Conservation (phyloP, 1,140 invertebrate genomes). For the Microplitis demolitor region DNA sequence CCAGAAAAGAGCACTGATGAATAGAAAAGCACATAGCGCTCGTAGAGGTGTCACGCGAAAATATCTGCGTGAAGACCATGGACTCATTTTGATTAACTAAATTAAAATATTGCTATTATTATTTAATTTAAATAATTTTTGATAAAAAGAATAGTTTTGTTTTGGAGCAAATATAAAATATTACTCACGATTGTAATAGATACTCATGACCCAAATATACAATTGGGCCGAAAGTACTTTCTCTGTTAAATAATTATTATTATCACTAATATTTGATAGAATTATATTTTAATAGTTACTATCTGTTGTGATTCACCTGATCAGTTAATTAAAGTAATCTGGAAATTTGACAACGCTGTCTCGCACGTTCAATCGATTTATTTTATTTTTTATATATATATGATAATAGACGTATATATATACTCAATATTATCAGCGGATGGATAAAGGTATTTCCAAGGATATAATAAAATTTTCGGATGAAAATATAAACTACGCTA, state of each 20-base stretch:
- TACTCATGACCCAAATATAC: conserved; percentile 2
- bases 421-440: no score
- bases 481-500: background rate
- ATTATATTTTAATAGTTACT: no score
- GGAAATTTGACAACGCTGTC: background rate
- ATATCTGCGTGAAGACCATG: conserved; percentile 43
- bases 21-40: conserved; percentile 40
- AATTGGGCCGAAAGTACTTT: no score
- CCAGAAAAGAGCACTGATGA: conserved; percentile 46
- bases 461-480: no score
- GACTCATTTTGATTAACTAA: conserved; percentile 46
- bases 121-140: conserved; percentile 1
- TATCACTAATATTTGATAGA: background rate
- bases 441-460: no score
- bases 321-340: background rate
- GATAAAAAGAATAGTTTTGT: background rate
- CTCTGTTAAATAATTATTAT: background rate
- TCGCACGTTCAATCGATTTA: background rate
- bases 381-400: no score
- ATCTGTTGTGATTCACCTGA: background rate
- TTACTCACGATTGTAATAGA: conserved; percentile 1
- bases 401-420: no score
- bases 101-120: background rate
- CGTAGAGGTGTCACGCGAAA: conserved; percentile 49
- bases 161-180: background rate